Evolutionary conservation across 2,797 vertebrate genomes (phyloP).

Genomic region (Halcyon leucocephala): DNA sequence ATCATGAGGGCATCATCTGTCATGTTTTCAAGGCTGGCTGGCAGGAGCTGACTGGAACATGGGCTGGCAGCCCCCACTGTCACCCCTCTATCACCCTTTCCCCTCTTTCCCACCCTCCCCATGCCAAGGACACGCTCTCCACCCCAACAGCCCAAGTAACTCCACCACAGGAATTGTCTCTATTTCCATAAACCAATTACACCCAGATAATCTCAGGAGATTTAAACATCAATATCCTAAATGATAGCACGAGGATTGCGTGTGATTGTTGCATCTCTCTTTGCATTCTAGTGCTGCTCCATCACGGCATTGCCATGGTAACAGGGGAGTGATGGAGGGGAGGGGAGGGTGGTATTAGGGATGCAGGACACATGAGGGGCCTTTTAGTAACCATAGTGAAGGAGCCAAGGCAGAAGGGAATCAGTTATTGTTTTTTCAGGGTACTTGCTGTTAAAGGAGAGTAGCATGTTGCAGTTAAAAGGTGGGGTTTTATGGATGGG

Average conservation of each 20-base stretch:
- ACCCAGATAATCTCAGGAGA: conserved; percentile 69
- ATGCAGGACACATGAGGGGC: conserved; percentile 29
- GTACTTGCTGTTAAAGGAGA: background rate
- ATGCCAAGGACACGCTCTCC: background rate
- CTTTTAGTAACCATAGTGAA: conserved; percentile 62
- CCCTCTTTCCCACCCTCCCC: background rate
- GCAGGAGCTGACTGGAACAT: background rate
- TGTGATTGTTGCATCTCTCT: background rate
- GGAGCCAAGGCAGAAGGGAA: conserved; percentile 36
- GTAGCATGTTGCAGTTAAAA: background rate
- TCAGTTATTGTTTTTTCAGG: conserved; percentile 17
- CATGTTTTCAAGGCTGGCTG: background rate
- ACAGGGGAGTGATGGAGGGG: background rate
- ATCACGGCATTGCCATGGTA: conserved; percentile 67
- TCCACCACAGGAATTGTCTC: background rate
- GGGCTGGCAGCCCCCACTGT: background rate
- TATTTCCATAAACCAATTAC: conserved; percentile 82
- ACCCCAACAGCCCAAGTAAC: background rate
- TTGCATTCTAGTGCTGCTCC: conserved; percentile 18
- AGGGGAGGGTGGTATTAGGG: background rate
- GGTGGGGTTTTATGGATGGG: background rate
- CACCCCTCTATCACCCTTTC: background rate
- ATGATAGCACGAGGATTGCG: conserved; percentile 15
- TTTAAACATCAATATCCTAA: conserved; percentile 69
- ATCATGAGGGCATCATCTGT: background rate